Conservation (phyloP, 92 coral and sea anemone species). For the Pocillopora grandis region DNA sequence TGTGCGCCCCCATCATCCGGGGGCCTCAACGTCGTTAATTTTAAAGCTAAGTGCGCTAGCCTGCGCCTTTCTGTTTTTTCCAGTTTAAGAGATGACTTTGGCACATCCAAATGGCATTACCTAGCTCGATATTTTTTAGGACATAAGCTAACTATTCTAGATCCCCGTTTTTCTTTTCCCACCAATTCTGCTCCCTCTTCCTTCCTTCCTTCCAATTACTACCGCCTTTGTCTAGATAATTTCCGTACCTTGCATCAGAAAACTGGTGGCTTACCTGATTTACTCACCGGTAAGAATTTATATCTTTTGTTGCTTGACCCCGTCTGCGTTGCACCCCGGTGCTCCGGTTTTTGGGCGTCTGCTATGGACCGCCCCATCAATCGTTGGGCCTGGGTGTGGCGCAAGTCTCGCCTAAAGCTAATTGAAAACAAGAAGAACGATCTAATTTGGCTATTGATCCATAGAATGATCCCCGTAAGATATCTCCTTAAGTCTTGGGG, state of each 20-base stretch:
- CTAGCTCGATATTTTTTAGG: conserved; percentile 28
- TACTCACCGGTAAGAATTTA: neutral
- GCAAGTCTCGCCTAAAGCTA: neutral
- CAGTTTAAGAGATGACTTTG: neutral
- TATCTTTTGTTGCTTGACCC: neutral
- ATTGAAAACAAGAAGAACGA: conserved; percentile 9
- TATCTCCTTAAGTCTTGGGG: conserved; percentile 24
- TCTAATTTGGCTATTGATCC: conserved; percentile 17
- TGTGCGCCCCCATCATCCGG: neutral
- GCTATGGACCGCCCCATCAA: neutral
- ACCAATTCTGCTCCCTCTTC: neutral
- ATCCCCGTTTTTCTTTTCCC: neutral
- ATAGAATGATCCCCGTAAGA: neutral
- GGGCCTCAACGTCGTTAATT: neutral
- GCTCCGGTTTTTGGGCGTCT: conserved; percentile 11
- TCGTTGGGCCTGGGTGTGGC: conserved; percentile 3
- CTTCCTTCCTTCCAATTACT: neutral
- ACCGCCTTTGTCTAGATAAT: neutral
- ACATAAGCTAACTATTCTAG: neutral
- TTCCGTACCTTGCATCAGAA: no score
- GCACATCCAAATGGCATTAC: neutral
- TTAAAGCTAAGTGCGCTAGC: neutral
- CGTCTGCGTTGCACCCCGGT: neutral
- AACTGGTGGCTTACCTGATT: neutral
- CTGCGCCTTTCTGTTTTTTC: neutral